phyloP scores from a whole-genome alignment of 2,888 invertebrate genomes.

The Dynastes hyllus region DNA sequence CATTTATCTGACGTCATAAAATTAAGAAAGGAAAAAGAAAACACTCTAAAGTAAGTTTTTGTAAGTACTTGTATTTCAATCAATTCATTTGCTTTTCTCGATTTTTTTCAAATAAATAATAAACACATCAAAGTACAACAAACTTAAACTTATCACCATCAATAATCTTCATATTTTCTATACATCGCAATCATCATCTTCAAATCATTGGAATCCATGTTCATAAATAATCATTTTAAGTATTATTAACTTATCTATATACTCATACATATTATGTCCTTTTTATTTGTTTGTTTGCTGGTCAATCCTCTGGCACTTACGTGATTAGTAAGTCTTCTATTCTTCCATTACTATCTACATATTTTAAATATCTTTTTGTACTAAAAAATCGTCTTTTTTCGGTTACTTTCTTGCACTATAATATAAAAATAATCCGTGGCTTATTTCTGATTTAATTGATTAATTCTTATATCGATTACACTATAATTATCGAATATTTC shows the following conservation, averaged over 20 bases:
- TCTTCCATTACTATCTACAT: not conserved
- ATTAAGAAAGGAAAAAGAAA: not conserved
- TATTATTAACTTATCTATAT: not conserved
- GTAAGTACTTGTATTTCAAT: slow-evolving; percentile 40
- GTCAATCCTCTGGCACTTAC: not conserved
- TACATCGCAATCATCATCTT: not conserved
- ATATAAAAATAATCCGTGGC: not conserved
- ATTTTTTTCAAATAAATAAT: slow-evolving; percentile 48
- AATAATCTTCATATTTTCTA: slow-evolving; percentile 22
- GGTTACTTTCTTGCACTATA: not conserved
- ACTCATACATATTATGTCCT: not conserved
- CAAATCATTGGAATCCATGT: not conserved
- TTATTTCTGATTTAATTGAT: not conserved
- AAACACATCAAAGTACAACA: slow-evolving; percentile 51
- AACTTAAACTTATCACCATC: slow-evolving; percentile 36
- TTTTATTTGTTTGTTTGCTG: not conserved
- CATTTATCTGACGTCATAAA: not conserved
- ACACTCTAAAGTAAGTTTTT: slow-evolving; percentile 11
- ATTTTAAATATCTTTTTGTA: not conserved
- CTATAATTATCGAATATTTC: not conserved
- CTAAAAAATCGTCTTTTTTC: slow-evolving; percentile 1
- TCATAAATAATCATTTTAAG: not conserved
- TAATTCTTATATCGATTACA: too few relatives aligned
- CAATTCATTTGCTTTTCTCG: not conserved
- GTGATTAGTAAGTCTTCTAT: not conserved